Evolutionary conservation across 1,140 invertebrate genomes (phyloP), one percentile per base, ranked within the genome.

Genomic region (Diploscapter pachys): DNA sequence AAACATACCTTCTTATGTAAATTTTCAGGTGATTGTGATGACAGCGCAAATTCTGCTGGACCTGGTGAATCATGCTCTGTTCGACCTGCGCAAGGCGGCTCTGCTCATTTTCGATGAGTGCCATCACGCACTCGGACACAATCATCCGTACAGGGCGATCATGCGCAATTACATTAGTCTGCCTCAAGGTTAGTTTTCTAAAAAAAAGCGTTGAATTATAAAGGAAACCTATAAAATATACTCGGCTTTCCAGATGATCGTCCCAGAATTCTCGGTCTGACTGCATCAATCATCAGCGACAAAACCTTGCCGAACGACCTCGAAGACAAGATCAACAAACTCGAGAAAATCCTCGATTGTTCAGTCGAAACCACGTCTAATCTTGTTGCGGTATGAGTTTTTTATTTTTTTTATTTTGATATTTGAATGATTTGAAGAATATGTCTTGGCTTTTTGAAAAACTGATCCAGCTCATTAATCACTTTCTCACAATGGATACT

Each of bases 1-100:
- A 31, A 31, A 31, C 1, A 31, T 31, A 1, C 31, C 31, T 31
- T 31, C 31, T 31, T 31, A 31, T 31, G 31, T 31, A 72, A 74
- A 79, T 13, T 73, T 83, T 73, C 80, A 93, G 90, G 90, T 97
- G 9, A 79, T 97, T 5, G 91, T 97, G 0, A 91, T 95, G 89
- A 94, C 93, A 0, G 87, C 90, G 57, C 91, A 95, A 85, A 91
- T 96, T 68, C 90, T 97, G 68, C 78, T 90, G 3, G 89, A 93
- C 78, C 86, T 93, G 72, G 74, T 97, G 0, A 84, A 87, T 6
- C 89, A 91, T 77, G 88, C 88, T 5, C 89, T 89, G 78, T 51
- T 85, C 56, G 75, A 78, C 48, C 55, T 86, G 5, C 59, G 72
- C 31, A 62, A 84, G 9, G 69, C 87, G 5, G 87, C 87, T 71